Evolutionary conservation across 2,888 invertebrate genomes (phyloP), one percentile per base, ranked within the genome.

Genomic region (Mythimna ferrago): DNA sequence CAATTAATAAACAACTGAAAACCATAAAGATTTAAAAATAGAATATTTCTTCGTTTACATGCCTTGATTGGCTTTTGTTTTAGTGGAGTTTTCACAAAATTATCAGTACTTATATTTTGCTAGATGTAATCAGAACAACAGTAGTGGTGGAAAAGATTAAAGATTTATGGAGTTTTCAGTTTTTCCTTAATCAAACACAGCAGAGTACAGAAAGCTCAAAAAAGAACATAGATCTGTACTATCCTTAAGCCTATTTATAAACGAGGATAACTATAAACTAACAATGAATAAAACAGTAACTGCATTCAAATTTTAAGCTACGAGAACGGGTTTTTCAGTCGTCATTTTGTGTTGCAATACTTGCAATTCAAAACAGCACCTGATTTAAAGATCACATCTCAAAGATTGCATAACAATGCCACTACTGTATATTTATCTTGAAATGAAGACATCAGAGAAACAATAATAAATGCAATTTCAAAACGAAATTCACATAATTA

Each of bases 341-440:
- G 26, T 73, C 68, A 79, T 41, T 57, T 57, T 61, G 65, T 79
- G 73, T 72, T 78, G 80, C 80, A 82, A 80, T 67, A 79, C 73
- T 72, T 78, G 80, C 80, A 82, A 80, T 67, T 82, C 80, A 72
- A 65, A 80, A 79, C 66, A 65, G 35, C 26, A 72, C 73, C 66
- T 60, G 48, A 38, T 54, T 77, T 66, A n/a, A 66, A 83, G 68
- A 83, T 79, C 83, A 68, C 61, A 68, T 82, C 79, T 65, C n/a
- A 35, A 1, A n/a, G n/a, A 54, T 67, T 78, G 51, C 62, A 60
- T 73, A 65, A 63, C 63, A 82, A 63, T 69, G n/a, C 10, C 6
- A 48, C 56, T 66, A 32, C 67, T 51, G 61, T 54, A 6, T 53
- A 19, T 63, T 73, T 54, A 69, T 61, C 38, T 63, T 57, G 2